phyloP scores from a whole-genome alignment of 2,113 vertebrate genomes.

The Peromyscus polionotus region DNA sequence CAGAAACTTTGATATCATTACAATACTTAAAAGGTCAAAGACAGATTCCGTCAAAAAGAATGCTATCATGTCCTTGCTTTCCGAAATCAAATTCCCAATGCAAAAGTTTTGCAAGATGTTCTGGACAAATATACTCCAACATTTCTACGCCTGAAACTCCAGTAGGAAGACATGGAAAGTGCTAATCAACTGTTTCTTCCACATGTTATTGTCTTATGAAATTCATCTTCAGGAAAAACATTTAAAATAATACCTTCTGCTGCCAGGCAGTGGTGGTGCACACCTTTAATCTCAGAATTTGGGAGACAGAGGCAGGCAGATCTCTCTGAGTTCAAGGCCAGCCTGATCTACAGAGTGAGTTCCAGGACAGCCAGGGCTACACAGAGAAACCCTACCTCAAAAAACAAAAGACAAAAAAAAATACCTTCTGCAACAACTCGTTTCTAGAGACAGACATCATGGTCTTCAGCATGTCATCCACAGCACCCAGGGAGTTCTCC shows the following conservation, averaged over 20 bases:
- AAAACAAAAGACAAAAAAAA: neutral
- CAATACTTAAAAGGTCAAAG: slow-evolving; percentile 83
- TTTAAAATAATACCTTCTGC: slow-evolving; percentile 89
- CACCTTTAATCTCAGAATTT: neutral
- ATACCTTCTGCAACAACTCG: slow-evolving; percentile 92
- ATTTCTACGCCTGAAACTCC: slow-evolving; percentile 13
- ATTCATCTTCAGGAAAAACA: slow-evolving; percentile 34
- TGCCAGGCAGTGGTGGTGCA: fast-evolving
- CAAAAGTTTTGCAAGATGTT: neutral
- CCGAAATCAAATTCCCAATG: slow-evolving; percentile 77
- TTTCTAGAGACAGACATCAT: slow-evolving; percentile 93
- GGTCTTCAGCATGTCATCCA: slow-evolving; percentile 93
- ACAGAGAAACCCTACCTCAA: neutral
- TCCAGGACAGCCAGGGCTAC: neutral
- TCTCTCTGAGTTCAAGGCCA: neutral
- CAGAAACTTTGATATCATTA: slow-evolving; percentile 85
- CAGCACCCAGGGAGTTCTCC: slow-evolving; percentile 90
- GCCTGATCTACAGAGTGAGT: neutral
- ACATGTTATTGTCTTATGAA: neutral
- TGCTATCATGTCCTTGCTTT: slow-evolving; percentile 70
- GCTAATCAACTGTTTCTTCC: slow-evolving; percentile 16
- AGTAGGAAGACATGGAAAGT: neutral
- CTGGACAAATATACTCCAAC: neutral
- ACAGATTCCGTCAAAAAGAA: slow-evolving; percentile 83
- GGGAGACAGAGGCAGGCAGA: neutral